These are phyloP conservation scores for Pseudochirops cupreus DNA, from an alignment of 2,797 vertebrate species.

Conservation along the genomic window DNA sequence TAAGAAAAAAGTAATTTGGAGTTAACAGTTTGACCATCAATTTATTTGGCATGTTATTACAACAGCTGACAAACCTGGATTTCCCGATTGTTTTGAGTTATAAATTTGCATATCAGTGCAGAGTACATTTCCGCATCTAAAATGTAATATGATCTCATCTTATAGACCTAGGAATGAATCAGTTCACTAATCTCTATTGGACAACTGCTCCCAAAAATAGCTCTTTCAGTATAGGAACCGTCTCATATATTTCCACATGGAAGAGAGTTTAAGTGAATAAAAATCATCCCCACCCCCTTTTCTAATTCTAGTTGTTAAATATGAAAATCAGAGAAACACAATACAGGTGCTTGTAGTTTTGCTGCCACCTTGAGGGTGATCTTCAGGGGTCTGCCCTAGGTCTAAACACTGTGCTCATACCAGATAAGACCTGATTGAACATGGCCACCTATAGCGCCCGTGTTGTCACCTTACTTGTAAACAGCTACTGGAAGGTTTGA, in stretches of 20 bases:
- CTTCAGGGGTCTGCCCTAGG: neutral
- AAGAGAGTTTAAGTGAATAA: neutral
- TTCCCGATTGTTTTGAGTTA: neutral
- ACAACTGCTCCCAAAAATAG: neutral
- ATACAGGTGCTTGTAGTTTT: neutral
- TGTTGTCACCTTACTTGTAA: neutral
- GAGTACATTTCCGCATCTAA: neutral
- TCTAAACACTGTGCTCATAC: neutral
- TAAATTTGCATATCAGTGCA: neutral
- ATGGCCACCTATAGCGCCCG: neutral
- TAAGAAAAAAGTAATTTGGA: neutral
- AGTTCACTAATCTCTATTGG: neutral
- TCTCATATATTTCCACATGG: neutral
- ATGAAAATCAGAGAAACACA: neutral
- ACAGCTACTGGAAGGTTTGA: neutral
- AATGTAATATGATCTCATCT: neutral
- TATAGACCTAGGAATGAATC: neutral
- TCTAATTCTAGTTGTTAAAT: neutral
- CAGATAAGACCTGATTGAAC: neutral
- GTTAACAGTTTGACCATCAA: neutral
- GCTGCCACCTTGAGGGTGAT: neutral
- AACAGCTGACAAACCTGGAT: neutral
- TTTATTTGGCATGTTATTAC: neutral
- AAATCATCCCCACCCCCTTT: neutral
- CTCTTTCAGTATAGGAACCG: neutral